phyloP scores from a whole-genome alignment of 1,140 invertebrate genomes.

The Drosophila athabasca region DNA sequence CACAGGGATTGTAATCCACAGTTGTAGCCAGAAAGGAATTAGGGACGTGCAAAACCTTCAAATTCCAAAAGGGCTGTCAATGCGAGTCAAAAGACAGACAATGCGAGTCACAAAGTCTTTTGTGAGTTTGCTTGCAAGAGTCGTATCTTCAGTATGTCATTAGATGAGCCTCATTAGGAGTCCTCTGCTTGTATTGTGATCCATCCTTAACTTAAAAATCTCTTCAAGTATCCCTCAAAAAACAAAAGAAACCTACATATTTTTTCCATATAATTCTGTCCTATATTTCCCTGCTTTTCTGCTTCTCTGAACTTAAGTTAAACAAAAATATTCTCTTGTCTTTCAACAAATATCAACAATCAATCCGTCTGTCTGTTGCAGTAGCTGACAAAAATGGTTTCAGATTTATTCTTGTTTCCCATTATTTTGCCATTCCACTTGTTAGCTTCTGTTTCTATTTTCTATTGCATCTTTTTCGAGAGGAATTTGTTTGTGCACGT shows the following conservation, averaged over 20 bases:
- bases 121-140: no score
- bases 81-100: no score
- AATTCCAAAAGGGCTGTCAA: no score
- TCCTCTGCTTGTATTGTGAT: no score
- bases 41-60: background rate
- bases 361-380: slow-evolving; percentile 12
- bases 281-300: slow-evolving; percentile 47
- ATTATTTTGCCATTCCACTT: slow-evolving; percentile 13
- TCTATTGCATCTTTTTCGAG: slow-evolving; percentile 31
- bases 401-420: background rate
- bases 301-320: slow-evolving; percentile 19
- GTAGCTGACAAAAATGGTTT: background rate
- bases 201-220: background rate
- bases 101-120: no score
- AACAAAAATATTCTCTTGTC: slow-evolving; percentile 17
- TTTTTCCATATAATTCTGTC: slow-evolving; percentile 26
- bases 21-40: background rate
- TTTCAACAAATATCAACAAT: slow-evolving; percentile 54
- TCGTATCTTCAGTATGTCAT: no score
- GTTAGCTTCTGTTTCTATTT: slow-evolving; percentile 48
- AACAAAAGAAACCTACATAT: slow-evolving; percentile 24
- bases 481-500: slow-evolving; percentile 22
- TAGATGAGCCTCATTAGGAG: no score
- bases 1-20: no score
- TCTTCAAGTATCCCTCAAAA: background rate